These are phyloP conservation scores for Ylistrum balloti DNA, from an alignment of 1,140 invertebrate species.

Conservation along the genomic window DNA sequence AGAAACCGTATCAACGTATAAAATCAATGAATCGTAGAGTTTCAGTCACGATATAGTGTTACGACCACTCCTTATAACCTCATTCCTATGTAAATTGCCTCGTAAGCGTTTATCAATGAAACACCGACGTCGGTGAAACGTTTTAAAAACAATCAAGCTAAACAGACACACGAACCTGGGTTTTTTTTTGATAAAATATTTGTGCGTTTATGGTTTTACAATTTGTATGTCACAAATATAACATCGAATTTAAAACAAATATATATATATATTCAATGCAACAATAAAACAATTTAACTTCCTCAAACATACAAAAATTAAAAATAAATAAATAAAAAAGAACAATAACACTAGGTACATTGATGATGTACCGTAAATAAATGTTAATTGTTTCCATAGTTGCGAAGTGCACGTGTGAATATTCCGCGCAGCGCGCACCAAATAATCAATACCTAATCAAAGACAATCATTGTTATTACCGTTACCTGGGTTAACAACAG, in stretches of 20 bases:
- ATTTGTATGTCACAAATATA: no score
- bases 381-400: neutral
- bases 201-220: no score
- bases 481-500: neutral
- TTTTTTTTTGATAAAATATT: no score
- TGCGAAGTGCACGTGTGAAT: neutral
- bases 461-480: neutral
- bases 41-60: neutral
- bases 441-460: constrained; percentile 1
- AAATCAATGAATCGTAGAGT: neutral
- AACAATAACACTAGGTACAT: neutral
- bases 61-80: neutral
- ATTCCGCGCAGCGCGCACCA: neutral
- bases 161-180: neutral
- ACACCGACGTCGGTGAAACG: neutral
- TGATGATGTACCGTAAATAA: neutral
- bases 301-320: no score
- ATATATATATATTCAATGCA: no score
- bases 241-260: no score
- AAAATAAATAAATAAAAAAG: neutral
- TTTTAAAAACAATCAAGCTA: constrained; percentile 14
- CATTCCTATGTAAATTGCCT: constrained; percentile 11
- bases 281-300: no score
- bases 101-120: constrained; percentile 38
- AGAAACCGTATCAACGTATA: neutral